Percentiles rank a stretch among this genome's conserved stretches.
Evolutionary conservation across 2,797 vertebrate species (phyloP).

Genomic region (Eospalax fontanierii): DNA sequence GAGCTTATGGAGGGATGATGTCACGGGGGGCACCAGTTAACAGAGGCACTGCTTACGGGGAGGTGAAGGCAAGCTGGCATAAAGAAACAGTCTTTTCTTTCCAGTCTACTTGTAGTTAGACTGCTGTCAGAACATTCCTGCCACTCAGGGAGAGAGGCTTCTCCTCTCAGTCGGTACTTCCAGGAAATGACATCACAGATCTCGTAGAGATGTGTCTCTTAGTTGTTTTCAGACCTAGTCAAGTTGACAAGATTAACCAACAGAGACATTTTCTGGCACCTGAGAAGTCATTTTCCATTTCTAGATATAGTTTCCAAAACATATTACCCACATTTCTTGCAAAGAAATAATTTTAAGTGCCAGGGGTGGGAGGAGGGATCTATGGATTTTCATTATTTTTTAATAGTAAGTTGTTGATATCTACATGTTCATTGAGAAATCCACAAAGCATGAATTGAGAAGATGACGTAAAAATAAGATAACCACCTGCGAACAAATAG

Average conservation of each 20-base stretch:
- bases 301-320: background rate
- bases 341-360: background rate
- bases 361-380: background rate
- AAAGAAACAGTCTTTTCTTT: background rate
- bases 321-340: background rate
- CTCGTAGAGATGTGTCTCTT: background rate
- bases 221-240: background rate
- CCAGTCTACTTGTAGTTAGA: background rate
- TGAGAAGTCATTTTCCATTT: background rate
- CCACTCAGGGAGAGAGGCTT: background rate
- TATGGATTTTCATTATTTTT: background rate
- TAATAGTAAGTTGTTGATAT: background rate
- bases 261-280: background rate
- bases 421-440: background rate
- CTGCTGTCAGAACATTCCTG: background rate
- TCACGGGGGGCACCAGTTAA: too few relatives aligned
- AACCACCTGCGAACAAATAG: background rate
- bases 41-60: background rate
- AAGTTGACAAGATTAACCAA: background rate
- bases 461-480: background rate
- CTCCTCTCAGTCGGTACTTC: background rate
- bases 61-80: background rate
- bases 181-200: background rate
- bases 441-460: background rate
- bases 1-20: background rate